Evolutionary conservation across 2,888 invertebrate species (phyloP).

Genomic region (Lasioglossum calceatum): DNA sequence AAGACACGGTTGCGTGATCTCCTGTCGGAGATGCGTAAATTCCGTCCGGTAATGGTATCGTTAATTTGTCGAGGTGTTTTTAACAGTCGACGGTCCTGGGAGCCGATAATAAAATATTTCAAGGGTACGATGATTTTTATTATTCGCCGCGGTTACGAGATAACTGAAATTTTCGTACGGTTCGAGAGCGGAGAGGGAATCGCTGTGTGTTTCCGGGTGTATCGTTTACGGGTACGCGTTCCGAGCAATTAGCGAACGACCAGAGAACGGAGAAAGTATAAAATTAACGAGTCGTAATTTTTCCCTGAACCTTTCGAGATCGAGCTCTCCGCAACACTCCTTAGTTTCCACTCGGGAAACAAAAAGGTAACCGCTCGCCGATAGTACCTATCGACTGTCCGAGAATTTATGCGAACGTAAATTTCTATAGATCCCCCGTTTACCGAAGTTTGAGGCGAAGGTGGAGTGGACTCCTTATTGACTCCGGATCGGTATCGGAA

Average conservation of each 20-base stretch:
- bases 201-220: background rate
- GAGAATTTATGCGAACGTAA: slow-evolving; percentile 10
- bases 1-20: slow-evolving; percentile 6
- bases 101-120: background rate
- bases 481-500: background rate
- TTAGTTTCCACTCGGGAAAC: background rate
- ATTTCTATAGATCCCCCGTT: background rate
- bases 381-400: background rate
- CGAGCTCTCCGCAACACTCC: background rate
- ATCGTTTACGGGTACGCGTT: background rate
- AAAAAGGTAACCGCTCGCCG: background rate
- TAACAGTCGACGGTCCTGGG: background rate
- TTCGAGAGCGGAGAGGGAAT: background rate
- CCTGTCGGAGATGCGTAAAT: background rate
- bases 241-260: background rate
- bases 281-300: background rate
- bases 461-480: background rate
- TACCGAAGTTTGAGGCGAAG: background rate
- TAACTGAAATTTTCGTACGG: background rate
- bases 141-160: background rate
- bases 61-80: slow-evolving; percentile 1
- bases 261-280: background rate
- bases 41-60: background rate
- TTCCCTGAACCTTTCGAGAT: background rate
- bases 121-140: background rate